Evolutionary conservation across 2,113 vertebrate genomes (phyloP).

Genomic region (Cryptotis parvus): DNA sequence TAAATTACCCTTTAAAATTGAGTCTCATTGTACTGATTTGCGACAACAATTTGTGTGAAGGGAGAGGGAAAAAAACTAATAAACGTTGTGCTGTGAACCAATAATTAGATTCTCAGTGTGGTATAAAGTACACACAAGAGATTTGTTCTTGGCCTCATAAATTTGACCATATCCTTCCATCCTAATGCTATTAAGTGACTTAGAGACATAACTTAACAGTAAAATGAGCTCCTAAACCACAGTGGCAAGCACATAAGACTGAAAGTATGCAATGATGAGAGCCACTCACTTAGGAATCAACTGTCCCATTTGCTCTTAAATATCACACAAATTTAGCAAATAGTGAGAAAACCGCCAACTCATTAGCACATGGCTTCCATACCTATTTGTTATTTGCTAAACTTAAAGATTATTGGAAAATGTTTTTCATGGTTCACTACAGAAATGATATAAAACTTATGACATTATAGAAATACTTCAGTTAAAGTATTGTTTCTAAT

Average conservation of each 20-base stretch:
- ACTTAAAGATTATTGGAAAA: constrained; percentile 50
- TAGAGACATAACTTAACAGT: constrained; percentile 73
- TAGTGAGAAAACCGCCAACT: constrained; percentile 53
- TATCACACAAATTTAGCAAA: constrained; percentile 9
- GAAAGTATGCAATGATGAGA: constrained; percentile 57
- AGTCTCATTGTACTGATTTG: constrained; percentile 79
- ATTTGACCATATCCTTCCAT: constrained; percentile 78
- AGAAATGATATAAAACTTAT: not conserved
- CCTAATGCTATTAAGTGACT: constrained; percentile 76
- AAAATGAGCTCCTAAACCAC: constrained; percentile 59
- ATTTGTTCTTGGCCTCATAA: constrained; percentile 80
- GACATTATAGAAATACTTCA: constrained; percentile 20
- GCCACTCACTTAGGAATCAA: constrained; percentile 3
- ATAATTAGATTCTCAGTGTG: constrained; percentile 81
- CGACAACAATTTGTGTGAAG: constrained; percentile 67
- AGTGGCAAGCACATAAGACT: constrained; percentile 37
- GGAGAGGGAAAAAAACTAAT: constrained; percentile 67
- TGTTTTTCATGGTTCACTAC: not conserved
- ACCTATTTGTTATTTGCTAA: constrained; percentile 33
- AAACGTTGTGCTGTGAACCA: constrained; percentile 79
- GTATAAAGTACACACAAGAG: constrained; percentile 77
- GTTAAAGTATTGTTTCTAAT: not conserved
- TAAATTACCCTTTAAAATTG: constrained; percentile 80
- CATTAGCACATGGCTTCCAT: not conserved
- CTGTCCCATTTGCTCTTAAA: constrained; percentile 70